Evolutionary conservation across 2,113 vertebrate genomes (phyloP), one percentile per base, ranked within the genome.

Genomic region (Brachyistius frenatus): DNA sequence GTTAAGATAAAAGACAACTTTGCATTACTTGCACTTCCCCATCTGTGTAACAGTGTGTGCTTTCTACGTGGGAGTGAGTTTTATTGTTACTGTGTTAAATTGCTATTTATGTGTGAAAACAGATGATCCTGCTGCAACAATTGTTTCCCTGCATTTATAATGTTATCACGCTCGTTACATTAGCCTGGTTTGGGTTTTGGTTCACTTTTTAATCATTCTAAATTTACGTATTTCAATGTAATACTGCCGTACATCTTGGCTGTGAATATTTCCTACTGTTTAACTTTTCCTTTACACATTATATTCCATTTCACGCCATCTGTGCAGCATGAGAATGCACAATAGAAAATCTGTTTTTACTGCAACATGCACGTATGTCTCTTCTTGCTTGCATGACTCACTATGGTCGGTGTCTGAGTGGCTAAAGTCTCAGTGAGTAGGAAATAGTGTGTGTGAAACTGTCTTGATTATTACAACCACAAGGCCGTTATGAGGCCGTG

Each of bases 351-450:
- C 15, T 46, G 14, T 37, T 46, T 37, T 46, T 35, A 6, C 54
- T 71, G 39, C 52, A 53, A 4, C 39, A 32, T 53, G 55, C 35
- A 5, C 70, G 55, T 23, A 60, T 36, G 61, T 62, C 60, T 80
- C 53, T 69, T 65, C 62, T 72, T 52, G 54, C 67, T 64, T 57
- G 67, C 73, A 81, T 89, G 84, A 87, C 76, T 92, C 86, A 87
- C 75, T 73, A 56, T 75, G 76, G 73, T 78, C 86, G 66, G 55
- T 76, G 76, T 86, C 58, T 82, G 64, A 84, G 73, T 57, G 67
- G 50, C 31, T 71, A 60, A 32, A 83, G 76, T 65, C 50, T 60
- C 4, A 44, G 9, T 16, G 36, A 75, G 76, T 71, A 57, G 65
- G 52, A 71, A 88, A 78, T 41, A 52, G 44, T 66, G 62, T 67